Conservation (phyloP, 1,140 invertebrate species). For the Calephelis nemesis region DNA sequence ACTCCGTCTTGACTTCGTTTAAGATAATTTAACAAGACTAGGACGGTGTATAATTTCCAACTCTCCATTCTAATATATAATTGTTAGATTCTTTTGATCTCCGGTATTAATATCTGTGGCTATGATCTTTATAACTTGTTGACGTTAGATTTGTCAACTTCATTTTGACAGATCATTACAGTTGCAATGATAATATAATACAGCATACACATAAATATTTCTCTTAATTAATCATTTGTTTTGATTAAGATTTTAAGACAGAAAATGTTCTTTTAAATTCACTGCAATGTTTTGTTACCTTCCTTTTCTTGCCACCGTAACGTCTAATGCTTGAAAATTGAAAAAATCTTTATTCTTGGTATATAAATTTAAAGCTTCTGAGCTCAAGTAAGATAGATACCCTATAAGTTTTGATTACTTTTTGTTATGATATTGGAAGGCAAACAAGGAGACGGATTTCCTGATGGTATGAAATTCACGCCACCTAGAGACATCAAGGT, state of each 20-base stretch:
- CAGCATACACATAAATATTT: neutral
- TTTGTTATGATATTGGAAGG: too few species aligned
- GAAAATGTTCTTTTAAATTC: too few species aligned
- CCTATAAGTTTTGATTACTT: too few species aligned
- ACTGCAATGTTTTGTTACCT: too few species aligned
- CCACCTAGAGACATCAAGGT: too few species aligned
- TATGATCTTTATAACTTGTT: neutral
- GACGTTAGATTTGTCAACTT: constrained; percentile 6
- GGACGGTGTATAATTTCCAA: constrained; percentile 12
- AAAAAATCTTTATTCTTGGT: too few species aligned
- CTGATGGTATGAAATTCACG: too few species aligned
- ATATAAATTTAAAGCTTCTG: too few species aligned
- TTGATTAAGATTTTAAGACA: neutral
- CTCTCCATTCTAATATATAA: constrained; percentile 14
- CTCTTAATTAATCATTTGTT: neutral
- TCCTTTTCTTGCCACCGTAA: too few species aligned
- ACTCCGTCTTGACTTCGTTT: constrained; percentile 11
- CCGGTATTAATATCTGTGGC: constrained; percentile 4
- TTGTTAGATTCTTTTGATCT: constrained; percentile 17
- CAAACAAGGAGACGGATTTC: too few species aligned
- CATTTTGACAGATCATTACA: constrained; percentile 7
- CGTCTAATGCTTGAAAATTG: too few species aligned
- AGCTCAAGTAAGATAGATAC: too few species aligned
- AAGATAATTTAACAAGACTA: constrained; percentile 17
- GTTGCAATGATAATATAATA: neutral